Evolutionary conservation across 2,888 invertebrate species (phyloP).

Genomic region (Macrosiphum euphorbiae): DNA sequence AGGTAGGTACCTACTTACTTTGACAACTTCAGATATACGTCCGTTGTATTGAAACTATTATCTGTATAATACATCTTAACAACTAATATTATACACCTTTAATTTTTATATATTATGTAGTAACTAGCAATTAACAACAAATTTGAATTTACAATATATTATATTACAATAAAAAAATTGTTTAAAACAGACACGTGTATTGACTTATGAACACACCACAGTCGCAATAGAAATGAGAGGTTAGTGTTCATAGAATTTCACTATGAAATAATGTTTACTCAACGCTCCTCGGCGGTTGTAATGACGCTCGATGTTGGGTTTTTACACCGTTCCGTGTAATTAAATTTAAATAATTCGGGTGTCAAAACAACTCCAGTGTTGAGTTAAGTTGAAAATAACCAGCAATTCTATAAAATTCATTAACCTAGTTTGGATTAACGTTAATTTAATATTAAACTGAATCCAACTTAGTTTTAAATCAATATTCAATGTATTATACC

Average conservation of each 20-base stretch:
- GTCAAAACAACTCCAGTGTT: slow-evolving; percentile 2
- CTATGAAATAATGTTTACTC: background rate
- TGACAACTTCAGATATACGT: background rate
- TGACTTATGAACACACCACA: background rate
- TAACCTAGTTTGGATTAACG: background rate
- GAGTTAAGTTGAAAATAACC: background rate
- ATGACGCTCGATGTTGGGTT: background rate
- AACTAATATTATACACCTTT: background rate
- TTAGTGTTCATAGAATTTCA: background rate
- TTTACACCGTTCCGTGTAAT: background rate
- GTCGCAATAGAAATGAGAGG: background rate
- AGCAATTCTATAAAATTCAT: background rate
- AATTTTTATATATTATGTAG: no score
- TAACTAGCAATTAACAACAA: background rate
- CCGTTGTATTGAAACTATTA: background rate
- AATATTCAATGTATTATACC: background rate
- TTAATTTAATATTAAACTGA: slow-evolving; percentile 1
- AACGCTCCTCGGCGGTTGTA: background rate
- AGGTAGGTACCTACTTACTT: background rate
- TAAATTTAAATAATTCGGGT: background rate
- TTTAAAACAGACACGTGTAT: slow-evolving; percentile 4
- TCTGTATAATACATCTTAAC: background rate
- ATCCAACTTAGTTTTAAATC: background rate
- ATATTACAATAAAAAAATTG: background rate
- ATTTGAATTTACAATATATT: background rate